Percentiles rank a stretch among this genome's conserved stretches.
Evolutionary conservation across 2,113 vertebrate genomes (phyloP).

Genomic region (Melanotaenia duboulayi): DNA sequence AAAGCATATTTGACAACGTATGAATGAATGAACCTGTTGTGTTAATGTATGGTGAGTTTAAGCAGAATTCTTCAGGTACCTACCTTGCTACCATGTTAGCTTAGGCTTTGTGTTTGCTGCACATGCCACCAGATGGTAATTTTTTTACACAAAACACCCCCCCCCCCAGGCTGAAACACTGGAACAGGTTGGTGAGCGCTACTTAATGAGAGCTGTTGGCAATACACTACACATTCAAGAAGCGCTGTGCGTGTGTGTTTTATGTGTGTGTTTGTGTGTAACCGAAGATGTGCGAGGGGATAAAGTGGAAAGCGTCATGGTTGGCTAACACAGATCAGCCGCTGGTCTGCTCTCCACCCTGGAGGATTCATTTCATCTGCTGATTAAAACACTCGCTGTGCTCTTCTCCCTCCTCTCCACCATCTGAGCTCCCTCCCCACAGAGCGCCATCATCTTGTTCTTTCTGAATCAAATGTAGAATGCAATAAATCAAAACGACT

Average conservation of each 20-base stretch:
- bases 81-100: not conserved
- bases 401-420: not conserved
- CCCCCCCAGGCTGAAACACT: not conserved
- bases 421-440: not conserved
- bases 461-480: no score
- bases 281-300: not conserved
- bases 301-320: constrained; percentile 2
- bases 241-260: not conserved
- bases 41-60: not conserved
- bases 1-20: no score
- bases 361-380: constrained; percentile 23
- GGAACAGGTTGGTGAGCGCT: not conserved
- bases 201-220: not conserved
- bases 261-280: not conserved
- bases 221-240: not conserved
- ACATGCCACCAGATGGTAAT: not conserved
- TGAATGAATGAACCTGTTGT: not conserved
- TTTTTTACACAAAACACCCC: no score
- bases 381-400: constrained; percentile 9
- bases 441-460: no score
- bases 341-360: constrained; percentile 18
- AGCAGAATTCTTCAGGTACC: not conserved
- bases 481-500: no score
- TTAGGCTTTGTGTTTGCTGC: not conserved
- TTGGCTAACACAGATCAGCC: constrained; percentile 24